Evolutionary conservation across 2,113 vertebrate species (phyloP).

Genomic region (Serilophus lunatus): DNA sequence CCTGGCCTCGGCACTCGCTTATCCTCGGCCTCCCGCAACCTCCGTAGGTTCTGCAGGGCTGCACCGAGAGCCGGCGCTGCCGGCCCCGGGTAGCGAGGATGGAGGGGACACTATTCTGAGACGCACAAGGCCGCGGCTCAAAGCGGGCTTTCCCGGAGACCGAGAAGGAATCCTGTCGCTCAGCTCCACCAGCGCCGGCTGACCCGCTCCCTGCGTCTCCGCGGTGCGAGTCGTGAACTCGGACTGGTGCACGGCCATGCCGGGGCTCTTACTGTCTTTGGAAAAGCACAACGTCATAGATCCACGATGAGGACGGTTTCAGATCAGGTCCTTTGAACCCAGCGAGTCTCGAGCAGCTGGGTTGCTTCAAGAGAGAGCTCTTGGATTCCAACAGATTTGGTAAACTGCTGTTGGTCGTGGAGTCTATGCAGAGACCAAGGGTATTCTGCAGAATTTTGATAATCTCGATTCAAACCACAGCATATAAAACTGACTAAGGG

Average conservation of each 20-base stretch:
- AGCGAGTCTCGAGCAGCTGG: neutral
- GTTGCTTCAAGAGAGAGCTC: neutral
- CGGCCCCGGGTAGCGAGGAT: neutral
- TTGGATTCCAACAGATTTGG: neutral
- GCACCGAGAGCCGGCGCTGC: neutral
- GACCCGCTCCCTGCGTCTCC: neutral
- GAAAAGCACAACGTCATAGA: too few species aligned
- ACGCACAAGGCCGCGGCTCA: neutral
- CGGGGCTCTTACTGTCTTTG: neutral
- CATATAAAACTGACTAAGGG: neutral
- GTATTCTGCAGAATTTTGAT: neutral
- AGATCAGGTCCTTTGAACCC: neutral
- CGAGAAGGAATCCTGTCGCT: neutral
- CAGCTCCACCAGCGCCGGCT: neutral
- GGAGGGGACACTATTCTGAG: rapidly evolving
- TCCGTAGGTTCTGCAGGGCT: neutral
- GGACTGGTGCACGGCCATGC: rapidly evolving
- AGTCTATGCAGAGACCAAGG: neutral
- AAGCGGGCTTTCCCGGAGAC: neutral
- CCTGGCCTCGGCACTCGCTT: neutral
- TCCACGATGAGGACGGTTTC: rapidly evolving
- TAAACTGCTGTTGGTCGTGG: rapidly evolving
- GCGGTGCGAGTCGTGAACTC: neutral
- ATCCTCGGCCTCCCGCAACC: neutral
- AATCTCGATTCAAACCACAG: neutral